Conservation (phyloP, 2,888 invertebrate species). For the Cephus rjabovi region DNA sequence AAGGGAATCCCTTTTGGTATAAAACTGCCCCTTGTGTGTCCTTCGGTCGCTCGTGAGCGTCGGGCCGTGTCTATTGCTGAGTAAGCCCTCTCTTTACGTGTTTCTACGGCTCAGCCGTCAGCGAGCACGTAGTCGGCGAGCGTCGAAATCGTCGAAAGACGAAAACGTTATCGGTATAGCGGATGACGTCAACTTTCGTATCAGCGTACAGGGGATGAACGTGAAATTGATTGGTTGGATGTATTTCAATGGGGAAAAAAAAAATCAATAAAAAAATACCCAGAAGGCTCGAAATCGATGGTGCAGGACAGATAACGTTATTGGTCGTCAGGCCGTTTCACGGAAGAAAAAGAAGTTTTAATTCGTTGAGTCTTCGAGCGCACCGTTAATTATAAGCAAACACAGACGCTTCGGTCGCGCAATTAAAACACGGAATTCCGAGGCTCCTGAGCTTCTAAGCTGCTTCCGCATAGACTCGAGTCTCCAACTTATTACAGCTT, state of each 20-base stretch:
- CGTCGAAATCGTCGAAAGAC: neutral
- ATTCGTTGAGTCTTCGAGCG: conserved; percentile 39
- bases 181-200: neutral
- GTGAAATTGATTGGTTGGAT: neutral
- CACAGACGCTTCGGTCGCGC: conserved; percentile 32
- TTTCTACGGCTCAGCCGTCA: neutral
- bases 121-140: neutral
- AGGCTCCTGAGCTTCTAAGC: neutral
- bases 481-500: neutral
- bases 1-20: neutral
- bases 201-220: neutral
- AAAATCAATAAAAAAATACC: neutral
- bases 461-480: neutral
- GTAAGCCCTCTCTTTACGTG: neutral
- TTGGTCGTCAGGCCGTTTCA: neutral
- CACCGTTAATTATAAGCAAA: conserved; percentile 49
- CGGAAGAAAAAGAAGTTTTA: conserved; percentile 32
- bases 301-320: neutral
- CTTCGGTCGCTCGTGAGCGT: neutral
- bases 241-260: neutral
- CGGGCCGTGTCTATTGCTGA: neutral
- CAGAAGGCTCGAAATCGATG: neutral
- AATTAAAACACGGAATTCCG: conserved; percentile 42
- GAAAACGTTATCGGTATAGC: neutral
- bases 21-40: neutral